Evolutionary conservation across 30 jellyfish, hydroid and myxozoan genomes (phyloP), one percentile per base, ranked within the genome.

Genomic region (Aurelia aurita): DNA sequence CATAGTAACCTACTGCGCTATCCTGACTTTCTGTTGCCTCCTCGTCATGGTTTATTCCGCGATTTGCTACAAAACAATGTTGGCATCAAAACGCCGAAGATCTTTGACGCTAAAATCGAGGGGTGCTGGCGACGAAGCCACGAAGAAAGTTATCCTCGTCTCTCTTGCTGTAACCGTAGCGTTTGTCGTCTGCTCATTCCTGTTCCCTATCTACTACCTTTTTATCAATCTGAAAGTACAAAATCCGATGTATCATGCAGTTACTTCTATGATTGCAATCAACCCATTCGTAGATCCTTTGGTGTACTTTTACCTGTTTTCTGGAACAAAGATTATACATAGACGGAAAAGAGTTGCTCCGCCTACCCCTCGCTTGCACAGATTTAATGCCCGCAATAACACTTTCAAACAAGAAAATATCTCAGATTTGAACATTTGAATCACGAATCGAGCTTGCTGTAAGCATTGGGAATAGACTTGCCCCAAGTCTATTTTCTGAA

Each of bases 271-370:
- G 31, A 74, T 74, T 14, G 20, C 64, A 23, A 35, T 49, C 19
- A 74, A 74, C 43, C 86, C 86, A 9, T 51, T 27, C 74, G 47
- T 74, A 10, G 86, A 74, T 1, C 35, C 86, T 10, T 59, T 74
- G n/a, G 35, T 74, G 34, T 74, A 74, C n/a, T 74, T 74, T 23
- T 28, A 69, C 39, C 58, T 78, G 47, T 61, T 44, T 27, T 22
- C 25, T 49, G 80, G 51, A 39, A 39, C 14, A 39, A 39, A 39
- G 15, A 39, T 2, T 34, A 34, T 34, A 0, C 12, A 0, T 0
- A 39, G 51, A 39, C 51, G 51, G 51, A 39, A 39, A 39, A 39
- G 51, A 39, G 9, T 39, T 39, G 51, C 51, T 5, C 51, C 51
- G 1, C 51, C 16, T 39, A 39, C 51, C 51, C 51, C 51, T 39